Evolutionary conservation across 1,140 invertebrate genomes (phyloP).

Genomic region (Nephila pilipes): DNA sequence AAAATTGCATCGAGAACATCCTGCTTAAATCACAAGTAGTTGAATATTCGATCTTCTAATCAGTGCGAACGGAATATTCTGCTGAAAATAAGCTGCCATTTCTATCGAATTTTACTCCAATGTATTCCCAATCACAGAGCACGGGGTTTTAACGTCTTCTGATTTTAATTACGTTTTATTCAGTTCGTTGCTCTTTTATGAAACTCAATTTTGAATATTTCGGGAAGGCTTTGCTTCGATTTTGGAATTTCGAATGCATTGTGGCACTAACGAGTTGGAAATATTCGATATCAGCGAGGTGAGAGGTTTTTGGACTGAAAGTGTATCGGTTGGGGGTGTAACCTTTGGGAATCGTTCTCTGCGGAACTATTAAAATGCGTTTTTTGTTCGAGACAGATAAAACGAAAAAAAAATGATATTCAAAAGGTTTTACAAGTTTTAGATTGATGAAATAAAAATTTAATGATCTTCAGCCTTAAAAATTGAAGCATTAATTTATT

Average conservation of each 20-base stretch:
- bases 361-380: too few relatives aligned
- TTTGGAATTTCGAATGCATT: neutral
- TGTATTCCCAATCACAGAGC: neutral
- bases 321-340: too few relatives aligned
- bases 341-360: too few relatives aligned
- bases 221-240: neutral
- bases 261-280: neutral
- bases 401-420: too few relatives aligned
- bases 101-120: neutral
- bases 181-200: neutral
- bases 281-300: neutral
- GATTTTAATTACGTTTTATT: neutral
- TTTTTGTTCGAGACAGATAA: too few relatives aligned
- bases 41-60: constrained; percentile 2
- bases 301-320: too few relatives aligned
- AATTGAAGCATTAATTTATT: too few relatives aligned
- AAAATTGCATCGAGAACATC: too few relatives aligned
- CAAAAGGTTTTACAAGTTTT: too few relatives aligned
- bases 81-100: neutral
- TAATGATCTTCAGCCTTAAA: too few relatives aligned
- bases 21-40: neutral
- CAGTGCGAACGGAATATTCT: neutral
- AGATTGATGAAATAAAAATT: too few relatives aligned
- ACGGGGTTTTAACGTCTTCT: neutral
- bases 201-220: neutral